Evolutionary conservation across 2,113 vertebrate species (phyloP), one percentile per base, ranked within the genome.

Genomic region (Cinclus mexicanus): DNA sequence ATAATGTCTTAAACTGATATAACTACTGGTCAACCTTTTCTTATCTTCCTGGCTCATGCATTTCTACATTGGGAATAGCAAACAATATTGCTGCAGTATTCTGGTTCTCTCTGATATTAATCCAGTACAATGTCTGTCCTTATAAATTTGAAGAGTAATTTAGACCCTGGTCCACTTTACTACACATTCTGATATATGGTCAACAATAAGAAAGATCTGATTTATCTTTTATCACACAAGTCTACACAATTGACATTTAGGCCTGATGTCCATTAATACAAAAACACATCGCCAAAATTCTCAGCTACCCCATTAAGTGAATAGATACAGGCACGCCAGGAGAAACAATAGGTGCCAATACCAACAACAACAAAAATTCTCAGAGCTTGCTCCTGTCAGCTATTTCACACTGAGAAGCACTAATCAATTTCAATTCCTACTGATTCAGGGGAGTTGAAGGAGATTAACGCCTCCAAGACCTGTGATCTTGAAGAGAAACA

Each of bases 401-500:
- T 87, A 47, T 63, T 94, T 91, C 70, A 88, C 57, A 50, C 52
- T 52, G 68, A 86, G 56, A 89, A 87, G 82, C 53, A 87, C 74
- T 65, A 76, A 94, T 79, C 69, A 64, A 89, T 75, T 94, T 89
- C 65, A 89, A 61, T 91, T 90, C 55, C 70, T 74, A 81, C 78
- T 60, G 82, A 88, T 90, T 67, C 50, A 59, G 63, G 47, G 90
- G 50, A 94, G 88, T 83, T 93, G 63, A 80, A 64, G 39, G 29
- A 95, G 81, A 77, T 80, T 71, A 91, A 77, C 11, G 31, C 25
- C 57, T 87, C 39, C 35, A 59, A 49, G 26, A 83, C 31, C 46
- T 59, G 47, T 35, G 65, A 76, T 76, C 89, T 63, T 72, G 78
- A 92, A 60, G n/a, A 87, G 12, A 87, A 94, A 93, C 60, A 83